These are phyloP conservation scores for Colletes collaris DNA, from an alignment of 2,888 invertebrate genomes.

Conservation along the genomic window DNA sequence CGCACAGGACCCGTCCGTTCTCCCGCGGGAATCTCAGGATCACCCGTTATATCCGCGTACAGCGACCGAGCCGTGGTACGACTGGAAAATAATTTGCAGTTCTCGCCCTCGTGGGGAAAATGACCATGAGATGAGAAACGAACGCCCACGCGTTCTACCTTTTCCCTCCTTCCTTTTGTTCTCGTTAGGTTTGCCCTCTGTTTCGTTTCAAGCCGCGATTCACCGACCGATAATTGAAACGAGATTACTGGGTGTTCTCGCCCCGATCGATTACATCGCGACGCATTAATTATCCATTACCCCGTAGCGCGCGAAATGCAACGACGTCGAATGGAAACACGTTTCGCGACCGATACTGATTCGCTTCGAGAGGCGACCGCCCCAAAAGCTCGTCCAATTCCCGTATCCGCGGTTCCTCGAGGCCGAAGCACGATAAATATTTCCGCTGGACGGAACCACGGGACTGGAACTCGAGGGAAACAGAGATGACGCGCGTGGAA, in stretches of 20 bases:
- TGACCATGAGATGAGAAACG: constrained; percentile 65
- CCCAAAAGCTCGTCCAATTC: not conserved
- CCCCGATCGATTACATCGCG: constrained; percentile 24
- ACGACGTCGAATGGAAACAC: constrained; percentile 1
- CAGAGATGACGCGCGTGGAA: constrained; percentile 28
- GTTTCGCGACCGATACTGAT: not conserved
- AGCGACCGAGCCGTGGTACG: constrained; percentile 59
- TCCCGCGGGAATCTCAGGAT: constrained; percentile 77
- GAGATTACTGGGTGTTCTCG: constrained; percentile 31
- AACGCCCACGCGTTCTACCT: no score
- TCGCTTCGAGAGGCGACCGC: no score
- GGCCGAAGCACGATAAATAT: constrained; percentile 15
- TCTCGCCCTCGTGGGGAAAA: constrained; percentile 69
- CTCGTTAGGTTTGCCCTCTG: not conserved
- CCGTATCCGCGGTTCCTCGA: not conserved
- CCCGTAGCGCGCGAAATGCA: not conserved
- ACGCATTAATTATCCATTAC: constrained; percentile 32
- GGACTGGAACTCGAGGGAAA: constrained; percentile 33
- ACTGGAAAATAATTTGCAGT: constrained; percentile 76
- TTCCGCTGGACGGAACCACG: constrained; percentile 17
- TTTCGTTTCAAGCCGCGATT: not conserved
- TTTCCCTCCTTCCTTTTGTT: not conserved
- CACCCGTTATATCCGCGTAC: constrained; percentile 77
- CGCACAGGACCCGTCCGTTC: constrained; percentile 59
- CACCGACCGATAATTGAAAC: constrained; percentile 33